Evolutionary conservation across 2,888 invertebrate genomes (phyloP), one percentile per base, ranked within the genome.

Genomic region (Panorpa germanica): DNA sequence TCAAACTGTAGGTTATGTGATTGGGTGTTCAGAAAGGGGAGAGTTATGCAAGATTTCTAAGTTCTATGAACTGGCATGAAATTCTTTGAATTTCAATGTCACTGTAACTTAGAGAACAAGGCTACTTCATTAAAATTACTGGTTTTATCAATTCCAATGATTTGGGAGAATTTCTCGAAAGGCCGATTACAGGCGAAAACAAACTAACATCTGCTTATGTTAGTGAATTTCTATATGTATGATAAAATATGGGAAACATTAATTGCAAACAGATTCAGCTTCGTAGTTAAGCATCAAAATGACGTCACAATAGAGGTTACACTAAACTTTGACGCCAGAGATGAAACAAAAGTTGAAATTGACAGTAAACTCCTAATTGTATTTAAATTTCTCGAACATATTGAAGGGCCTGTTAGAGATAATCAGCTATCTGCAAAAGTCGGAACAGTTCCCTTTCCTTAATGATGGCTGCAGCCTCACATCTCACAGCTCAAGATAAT

Each of bases 1-100:
- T 38, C 63, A 67, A 41, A 75, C 73, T 0, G 64, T 80, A 0
- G 69, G 70, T 0, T 59, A 63, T 3, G 70, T 77, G 0, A 62
- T 78, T 12, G 73, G 73, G 2, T 58, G 69, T 25, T 64, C 75
- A 0, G 57, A 64, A 1, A 57, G 78, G 5, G 60, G 65, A 2
- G 61, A 62, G 1, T 52, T 83, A 5, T 63, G 66, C 0, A 45
- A 68, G 0, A 54, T 66, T 11, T 68, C 74, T 0, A 81, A 81
- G 40, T 86, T 85, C 50, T 86, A 77, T 47, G 73, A 80, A 41
- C 59, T 86, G 21, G 86, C 86, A 2, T 86, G 86, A 8, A 83
- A 85, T 46, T 85, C 85, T 0, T 57, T 86, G 12, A 86, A 86
- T 48, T 82, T 83, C 0, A 75, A 86, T 34, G 74, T 67, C 39